Evolutionary conservation across 2,797 vertebrate species (phyloP).

Genomic region (Masticophis lateralis): DNA sequence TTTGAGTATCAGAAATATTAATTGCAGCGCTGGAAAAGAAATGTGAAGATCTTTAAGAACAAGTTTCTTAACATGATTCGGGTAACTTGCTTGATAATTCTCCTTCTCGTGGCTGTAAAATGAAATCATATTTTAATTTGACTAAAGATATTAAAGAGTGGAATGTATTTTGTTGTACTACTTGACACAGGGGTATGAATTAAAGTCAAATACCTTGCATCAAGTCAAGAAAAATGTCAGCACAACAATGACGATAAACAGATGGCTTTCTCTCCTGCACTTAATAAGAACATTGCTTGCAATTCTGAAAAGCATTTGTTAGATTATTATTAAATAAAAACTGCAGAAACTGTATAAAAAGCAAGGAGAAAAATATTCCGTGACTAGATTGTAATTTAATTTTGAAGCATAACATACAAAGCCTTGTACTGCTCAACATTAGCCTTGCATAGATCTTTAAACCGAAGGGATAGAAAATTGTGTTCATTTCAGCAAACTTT

Average conservation of each 20-base stretch:
- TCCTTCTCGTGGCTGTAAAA: not conserved
- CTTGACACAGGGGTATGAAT: constrained; percentile 15
- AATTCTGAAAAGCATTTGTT: constrained; percentile 51
- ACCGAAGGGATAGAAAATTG: not conserved
- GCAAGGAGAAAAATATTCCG: not conserved
- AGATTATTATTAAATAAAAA: constrained; percentile 28
- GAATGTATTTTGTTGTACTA: not conserved
- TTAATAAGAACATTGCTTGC: constrained; percentile 28
- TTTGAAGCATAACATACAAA: constrained; percentile 33
- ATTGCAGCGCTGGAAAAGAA: not conserved
- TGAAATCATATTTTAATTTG: constrained; percentile 15
- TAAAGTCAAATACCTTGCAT: not conserved
- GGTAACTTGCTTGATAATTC: constrained; percentile 7
- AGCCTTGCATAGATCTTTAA: not conserved
- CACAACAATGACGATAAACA: constrained; percentile 31
- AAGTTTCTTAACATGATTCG: not conserved
- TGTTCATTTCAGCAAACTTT: not conserved
- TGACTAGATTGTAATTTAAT: not conserved
- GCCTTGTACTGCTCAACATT: constrained; percentile 23
- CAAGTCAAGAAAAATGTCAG: not conserved
- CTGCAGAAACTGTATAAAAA: not conserved
- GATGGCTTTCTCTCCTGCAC: constrained; percentile 28
- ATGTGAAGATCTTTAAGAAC: not conserved
- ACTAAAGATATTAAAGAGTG: not conserved
- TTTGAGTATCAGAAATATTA: not conserved